These are phyloP conservation scores for Addax nasomaculatus DNA, from an alignment of 2,113 vertebrate species.

Conservation along the genomic window DNA sequence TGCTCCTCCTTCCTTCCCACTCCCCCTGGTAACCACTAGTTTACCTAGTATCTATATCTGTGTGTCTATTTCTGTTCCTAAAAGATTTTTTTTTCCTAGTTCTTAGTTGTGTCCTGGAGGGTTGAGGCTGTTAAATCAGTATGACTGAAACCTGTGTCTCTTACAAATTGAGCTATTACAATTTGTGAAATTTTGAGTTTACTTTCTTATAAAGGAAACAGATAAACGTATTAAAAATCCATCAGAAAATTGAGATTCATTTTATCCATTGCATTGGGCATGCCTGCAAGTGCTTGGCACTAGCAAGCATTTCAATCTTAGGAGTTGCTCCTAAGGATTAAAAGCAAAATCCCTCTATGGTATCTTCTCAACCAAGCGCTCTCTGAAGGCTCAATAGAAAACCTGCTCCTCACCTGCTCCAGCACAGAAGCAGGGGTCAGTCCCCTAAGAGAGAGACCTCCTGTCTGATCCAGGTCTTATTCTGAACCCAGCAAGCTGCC, in stretches of 20 bases:
- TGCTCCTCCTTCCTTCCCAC: background rate
- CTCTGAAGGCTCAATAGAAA: background rate
- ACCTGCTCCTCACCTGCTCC: background rate
- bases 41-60: background rate
- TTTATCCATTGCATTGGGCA: background rate
- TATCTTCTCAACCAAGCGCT: background rate
- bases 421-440: background rate
- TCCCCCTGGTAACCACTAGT: background rate
- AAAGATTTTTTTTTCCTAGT: background rate
- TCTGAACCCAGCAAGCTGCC: background rate
- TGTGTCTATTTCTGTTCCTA: background rate
- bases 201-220: background rate
- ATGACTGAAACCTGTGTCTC: background rate
- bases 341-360: background rate
- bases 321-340: background rate
- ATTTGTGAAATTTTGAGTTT: background rate
- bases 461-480: background rate
- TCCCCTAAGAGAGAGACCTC: background rate
- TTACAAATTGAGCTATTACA: background rate
- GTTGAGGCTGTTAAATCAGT: background rate
- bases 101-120: background rate
- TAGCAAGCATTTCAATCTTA: background rate
- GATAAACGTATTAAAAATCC: background rate
- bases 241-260: background rate
- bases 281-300: background rate